phyloP scores from a whole-genome alignment of 2,888 invertebrate species.

The Ypsolopha sequella region DNA sequence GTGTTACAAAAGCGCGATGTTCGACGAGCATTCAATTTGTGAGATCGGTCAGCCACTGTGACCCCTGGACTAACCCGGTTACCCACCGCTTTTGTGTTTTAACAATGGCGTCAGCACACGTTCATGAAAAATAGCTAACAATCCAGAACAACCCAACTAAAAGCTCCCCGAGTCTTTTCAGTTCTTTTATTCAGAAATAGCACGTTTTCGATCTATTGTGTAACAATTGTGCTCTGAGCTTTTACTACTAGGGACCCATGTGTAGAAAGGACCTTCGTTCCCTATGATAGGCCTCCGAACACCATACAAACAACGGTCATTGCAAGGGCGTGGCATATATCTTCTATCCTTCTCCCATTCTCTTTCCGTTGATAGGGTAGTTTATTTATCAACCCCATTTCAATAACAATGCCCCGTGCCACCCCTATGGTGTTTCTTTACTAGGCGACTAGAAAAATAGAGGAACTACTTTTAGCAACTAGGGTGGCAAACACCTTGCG shows the following conservation, averaged over 20 bases:
- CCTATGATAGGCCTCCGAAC: conserved; percentile 14
- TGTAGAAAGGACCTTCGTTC: conserved; percentile 8
- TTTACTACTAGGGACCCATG: conserved; percentile 17
- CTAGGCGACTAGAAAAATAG: conserved; percentile 45
- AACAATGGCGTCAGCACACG: conserved; percentile 42
- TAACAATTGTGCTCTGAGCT: conserved; percentile 18
- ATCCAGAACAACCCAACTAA: not conserved
- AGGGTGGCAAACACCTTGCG: conserved; percentile 13
- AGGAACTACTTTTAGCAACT: conserved; percentile 19
- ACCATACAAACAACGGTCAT: conserved; percentile 22
- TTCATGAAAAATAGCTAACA: conserved; percentile 30
- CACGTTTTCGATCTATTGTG: not conserved
- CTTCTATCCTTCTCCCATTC: not conserved
- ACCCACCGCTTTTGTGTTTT: conserved; percentile 34
- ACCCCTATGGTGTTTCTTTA: conserved; percentile 46
- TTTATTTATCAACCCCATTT: conserved; percentile 7
- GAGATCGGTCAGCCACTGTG: conserved; percentile 58
- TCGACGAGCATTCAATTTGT: conserved; percentile 60
- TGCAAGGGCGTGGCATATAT: not conserved
- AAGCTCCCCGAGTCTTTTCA: not conserved
- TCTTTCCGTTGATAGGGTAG: not conserved
- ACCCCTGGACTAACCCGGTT: conserved; percentile 12
- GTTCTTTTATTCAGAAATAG: not conserved
- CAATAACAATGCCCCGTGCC: conserved; percentile 15
- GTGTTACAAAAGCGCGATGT: conserved; percentile 39